These are phyloP conservation scores for Crocidura indochinensis DNA, from an alignment of 2,797 vertebrate species.

Conservation along the genomic window DNA sequence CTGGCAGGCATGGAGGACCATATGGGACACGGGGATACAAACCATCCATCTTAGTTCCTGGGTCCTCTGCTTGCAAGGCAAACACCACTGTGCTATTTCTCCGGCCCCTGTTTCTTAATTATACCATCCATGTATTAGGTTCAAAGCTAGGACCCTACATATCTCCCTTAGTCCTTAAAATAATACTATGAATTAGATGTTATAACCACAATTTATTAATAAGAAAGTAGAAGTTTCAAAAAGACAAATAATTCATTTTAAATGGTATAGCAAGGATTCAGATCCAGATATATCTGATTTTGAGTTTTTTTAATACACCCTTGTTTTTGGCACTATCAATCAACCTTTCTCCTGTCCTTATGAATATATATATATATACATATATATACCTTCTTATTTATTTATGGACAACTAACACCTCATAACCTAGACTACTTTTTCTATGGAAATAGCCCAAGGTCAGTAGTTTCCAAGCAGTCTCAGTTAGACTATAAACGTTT, in stretches of 20 bases:
- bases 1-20: no score
- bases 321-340: neutral
- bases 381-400: constrained; percentile 42
- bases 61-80: no score
- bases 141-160: neutral
- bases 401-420: constrained; percentile 56
- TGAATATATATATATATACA: neutral
- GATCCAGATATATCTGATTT: neutral
- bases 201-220: neutral
- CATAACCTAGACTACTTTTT: constrained; percentile 49
- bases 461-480: constrained; percentile 20
- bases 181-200: neutral
- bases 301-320: neutral
- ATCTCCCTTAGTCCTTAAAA: constrained; percentile 13
- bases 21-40: no score
- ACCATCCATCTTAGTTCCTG: no score
- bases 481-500: constrained; percentile 43
- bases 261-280: neutral
- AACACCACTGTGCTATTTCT: no score
- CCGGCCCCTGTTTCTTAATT: no score
- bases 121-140: neutral
- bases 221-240: neutral
- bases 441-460: constrained; percentile 58
- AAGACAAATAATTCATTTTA: neutral
- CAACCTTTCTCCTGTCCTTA: neutral